Percentiles rank a stretch among this genome's conserved stretches.
Evolutionary conservation across 2,797 vertebrate species (phyloP).

Genomic region (Enteromius afrohamiltoni): DNA sequence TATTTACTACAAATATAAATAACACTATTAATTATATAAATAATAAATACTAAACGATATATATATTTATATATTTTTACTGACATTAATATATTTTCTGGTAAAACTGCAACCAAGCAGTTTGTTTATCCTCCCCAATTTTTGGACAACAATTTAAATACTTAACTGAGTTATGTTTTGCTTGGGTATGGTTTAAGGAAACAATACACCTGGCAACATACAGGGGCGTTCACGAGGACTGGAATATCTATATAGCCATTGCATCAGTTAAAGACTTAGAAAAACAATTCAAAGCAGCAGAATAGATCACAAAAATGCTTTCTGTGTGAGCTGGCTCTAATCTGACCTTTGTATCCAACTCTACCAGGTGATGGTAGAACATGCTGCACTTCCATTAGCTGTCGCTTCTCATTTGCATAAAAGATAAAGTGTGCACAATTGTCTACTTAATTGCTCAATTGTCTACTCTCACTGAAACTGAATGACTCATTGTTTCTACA

Average conservation of each 20-base stretch:
- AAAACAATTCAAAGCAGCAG: not conserved
- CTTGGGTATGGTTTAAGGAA: not conserved
- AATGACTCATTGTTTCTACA: not conserved
- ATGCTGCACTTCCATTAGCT: not conserved
- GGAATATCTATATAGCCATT: not conserved
- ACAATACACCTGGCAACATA: not conserved
- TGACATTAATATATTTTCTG: not conserved
- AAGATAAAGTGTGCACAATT: not conserved
- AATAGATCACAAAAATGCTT: not conserved
- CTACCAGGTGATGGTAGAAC: not conserved
- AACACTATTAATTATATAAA: not conserved
- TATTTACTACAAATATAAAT: not conserved
- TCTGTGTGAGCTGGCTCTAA: too few species aligned
- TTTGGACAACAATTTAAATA: not conserved
- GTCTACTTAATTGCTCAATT: not conserved
- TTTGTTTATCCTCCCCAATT: not conserved
- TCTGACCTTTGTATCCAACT: not conserved
- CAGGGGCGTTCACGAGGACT: not conserved
- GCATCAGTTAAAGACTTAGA: not conserved
- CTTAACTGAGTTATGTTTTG: not conserved
- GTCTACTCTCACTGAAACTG: conserved; percentile 1
- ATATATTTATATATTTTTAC: not conserved
- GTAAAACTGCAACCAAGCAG: not conserved
- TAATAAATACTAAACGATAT: not conserved
- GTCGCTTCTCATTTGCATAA: not conserved